Evolutionary conservation across 2,888 invertebrate genomes (phyloP).

Genomic region (Hartigia nigra): DNA sequence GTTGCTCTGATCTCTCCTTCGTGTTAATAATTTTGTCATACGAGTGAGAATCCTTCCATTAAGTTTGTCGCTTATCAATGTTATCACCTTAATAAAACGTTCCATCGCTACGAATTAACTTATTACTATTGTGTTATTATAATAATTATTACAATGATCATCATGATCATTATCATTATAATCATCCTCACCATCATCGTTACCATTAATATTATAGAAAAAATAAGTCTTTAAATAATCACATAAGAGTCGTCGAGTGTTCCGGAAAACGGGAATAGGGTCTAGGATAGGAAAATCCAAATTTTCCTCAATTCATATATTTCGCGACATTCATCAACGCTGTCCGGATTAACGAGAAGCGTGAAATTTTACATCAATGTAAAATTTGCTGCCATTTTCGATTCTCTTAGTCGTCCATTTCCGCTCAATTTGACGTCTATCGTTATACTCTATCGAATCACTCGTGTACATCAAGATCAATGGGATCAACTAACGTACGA

Average conservation of each 20-base stretch:
- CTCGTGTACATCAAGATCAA: not conserved
- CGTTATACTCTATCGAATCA: not conserved
- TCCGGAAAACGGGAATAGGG: not conserved
- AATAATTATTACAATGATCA: conserved; percentile 47
- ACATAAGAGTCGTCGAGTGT: conserved; percentile 62
- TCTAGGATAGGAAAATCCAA: not conserved
- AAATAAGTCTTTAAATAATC: conserved; percentile 66
- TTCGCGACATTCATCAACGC: not conserved
- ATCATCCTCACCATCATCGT: conserved; percentile 20
- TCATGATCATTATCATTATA: conserved; percentile 40
- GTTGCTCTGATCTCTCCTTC: conserved; percentile 37
- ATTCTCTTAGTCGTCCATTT: not conserved
- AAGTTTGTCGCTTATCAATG: conserved; percentile 42
- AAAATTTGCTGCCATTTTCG: not conserved
- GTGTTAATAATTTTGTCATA: conserved; percentile 29
- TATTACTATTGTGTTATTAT: conserved; percentile 15
- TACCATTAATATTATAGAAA: conserved; percentile 61
- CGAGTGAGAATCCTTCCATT: conserved; percentile 29
- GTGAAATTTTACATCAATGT: not conserved
- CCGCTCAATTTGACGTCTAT: not conserved
- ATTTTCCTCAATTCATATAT: not conserved
- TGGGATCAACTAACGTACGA: not conserved
- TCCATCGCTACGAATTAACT: conserved; percentile 46
- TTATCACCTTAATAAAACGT: conserved; percentile 55
- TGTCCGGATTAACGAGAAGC: not conserved